These are phyloP conservation scores for Babylonia areolata DNA, from an alignment of 1,140 invertebrate genomes.

Conservation along the genomic window DNA sequence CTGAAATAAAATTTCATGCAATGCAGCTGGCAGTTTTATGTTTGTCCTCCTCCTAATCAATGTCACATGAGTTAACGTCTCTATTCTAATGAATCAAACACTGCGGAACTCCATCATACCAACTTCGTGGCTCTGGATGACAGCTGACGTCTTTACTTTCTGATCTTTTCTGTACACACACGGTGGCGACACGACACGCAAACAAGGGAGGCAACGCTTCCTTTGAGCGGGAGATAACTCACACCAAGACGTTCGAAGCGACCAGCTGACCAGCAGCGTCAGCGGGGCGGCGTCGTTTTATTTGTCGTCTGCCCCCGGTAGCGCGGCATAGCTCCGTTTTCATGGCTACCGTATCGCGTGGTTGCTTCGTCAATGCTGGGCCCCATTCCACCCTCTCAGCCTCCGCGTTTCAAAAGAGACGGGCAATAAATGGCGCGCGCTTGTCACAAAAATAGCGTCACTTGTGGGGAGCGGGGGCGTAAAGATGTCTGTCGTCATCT, in stretches of 20 bases:
- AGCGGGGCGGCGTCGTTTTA: not conserved
- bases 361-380: not conserved
- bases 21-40: too few species aligned
- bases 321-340: not conserved
- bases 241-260: too few species aligned
- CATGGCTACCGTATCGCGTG: not conserved
- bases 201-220: not conserved
- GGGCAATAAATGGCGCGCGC: not conserved
- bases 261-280: too few species aligned
- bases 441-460: not conserved
- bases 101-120: not conserved
- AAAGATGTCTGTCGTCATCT: conserved; percentile 3
- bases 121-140: not conserved
- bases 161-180: not conserved
- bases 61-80: too few species aligned
- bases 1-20: too few species aligned
- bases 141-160: not conserved
- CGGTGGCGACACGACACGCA: not conserved
- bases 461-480: not conserved
- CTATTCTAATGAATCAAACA: not conserved
- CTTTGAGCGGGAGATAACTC: not conserved
- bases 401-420: not conserved
- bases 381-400: not conserved
- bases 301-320: not conserved
- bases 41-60: too few species aligned